Evolutionary conservation across 2,888 invertebrate species (phyloP), one percentile per base, ranked within the genome.

Genomic region (Phortica okadai): DNA sequence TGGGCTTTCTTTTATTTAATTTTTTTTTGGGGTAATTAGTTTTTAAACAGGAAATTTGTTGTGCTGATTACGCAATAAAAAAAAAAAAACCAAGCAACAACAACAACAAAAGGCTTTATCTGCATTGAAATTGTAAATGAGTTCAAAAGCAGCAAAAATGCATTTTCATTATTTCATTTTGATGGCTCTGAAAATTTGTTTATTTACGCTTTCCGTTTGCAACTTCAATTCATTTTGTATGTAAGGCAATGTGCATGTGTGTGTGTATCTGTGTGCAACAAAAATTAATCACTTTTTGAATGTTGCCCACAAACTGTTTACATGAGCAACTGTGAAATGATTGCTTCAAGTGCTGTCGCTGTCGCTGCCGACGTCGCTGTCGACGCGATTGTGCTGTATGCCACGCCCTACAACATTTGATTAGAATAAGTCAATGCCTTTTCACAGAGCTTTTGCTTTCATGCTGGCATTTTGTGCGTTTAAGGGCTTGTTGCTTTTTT

Each of bases 1-100:
- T 33, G 33, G 33, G 33, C 33, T 84, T 86, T 87, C 81, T 76
- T 87, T 85, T 83, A 85, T 85, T 81, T 83, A 79, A 80, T 25
- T 21, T 50, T 74, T 74, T 70, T 76, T 33, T 50, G 2, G 50
- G 50, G n/a, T 79, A 74, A 73, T 69, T 45, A 72, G 56, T 73
- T 70, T 77, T 73, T 75, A 76, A 41, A 58, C 73, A 44, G 58
- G 50, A 50, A 50, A 50, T 14, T 50, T 14, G 50, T 11, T 50
- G 50, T 50, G 50, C 50, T 50, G 14, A 50, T 50, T 50, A 14
- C 50, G 14, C 14, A 50, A 50, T 6, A 8, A 6, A 11, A 50
- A 14, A 50, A 8, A 1, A 50, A 50, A 3, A 2, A 8, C 2
- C 8, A 8, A 50, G 1, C 3, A 50, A 6, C 2, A 50, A 1